These are phyloP conservation scores for Trichechus manatus DNA, from an alignment of 2,113 vertebrate genomes.

Conservation along the genomic window DNA sequence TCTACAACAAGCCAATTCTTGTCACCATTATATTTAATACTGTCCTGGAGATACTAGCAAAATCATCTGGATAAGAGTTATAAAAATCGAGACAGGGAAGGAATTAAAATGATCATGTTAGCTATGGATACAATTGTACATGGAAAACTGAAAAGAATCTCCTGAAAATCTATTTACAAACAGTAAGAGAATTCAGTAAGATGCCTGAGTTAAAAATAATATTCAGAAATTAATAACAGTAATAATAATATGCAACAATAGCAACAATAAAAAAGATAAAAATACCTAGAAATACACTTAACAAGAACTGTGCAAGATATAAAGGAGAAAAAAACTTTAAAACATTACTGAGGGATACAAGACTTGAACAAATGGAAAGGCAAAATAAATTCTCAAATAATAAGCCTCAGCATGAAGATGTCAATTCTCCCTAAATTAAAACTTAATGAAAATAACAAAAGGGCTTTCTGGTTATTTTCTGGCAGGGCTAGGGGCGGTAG, in stretches of 20 bases:
- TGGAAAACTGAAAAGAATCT: not conserved
- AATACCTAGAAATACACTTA: not conserved
- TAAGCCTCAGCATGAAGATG: not conserved
- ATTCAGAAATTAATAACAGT: not conserved
- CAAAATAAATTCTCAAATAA: not conserved
- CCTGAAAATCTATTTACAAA: not conserved
- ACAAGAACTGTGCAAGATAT: not conserved
- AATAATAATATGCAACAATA: not conserved
- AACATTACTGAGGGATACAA: not conserved
- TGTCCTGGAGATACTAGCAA: not conserved
- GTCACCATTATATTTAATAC: constrained; percentile 1
- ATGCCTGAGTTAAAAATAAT: constrained; percentile 1
- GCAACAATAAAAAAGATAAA: not conserved
- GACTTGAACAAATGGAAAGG: not conserved
- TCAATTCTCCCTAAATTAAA: not conserved
- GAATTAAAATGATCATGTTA: not conserved
- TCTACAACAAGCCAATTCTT: not conserved
- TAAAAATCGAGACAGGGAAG: not conserved
- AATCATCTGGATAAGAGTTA: not conserved
- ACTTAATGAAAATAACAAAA: not conserved
- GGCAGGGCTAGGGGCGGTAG: too few species aligned
- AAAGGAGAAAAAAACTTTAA: not conserved
- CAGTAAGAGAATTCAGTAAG: not conserved
- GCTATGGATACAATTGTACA: not conserved
- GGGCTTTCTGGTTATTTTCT: not conserved